phyloP scores from a whole-genome alignment of 2,797 vertebrate genomes.

The Bradypodion pumilum region DNA sequence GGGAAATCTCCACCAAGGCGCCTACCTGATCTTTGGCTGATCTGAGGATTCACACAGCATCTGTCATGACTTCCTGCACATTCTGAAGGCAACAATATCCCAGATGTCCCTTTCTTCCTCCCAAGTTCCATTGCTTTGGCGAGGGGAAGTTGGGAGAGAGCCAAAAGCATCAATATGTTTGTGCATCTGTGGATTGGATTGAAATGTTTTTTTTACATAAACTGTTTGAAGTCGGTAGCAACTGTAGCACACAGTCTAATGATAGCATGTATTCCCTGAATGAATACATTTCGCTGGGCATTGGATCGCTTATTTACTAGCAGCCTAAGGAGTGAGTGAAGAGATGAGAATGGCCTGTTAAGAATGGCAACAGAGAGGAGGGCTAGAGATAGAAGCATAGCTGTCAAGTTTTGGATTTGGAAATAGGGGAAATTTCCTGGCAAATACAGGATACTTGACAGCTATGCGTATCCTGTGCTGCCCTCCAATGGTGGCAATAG shows the following conservation, averaged over 20 bases:
- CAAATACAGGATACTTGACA: too few relatives aligned
- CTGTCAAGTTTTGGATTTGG: too few relatives aligned
- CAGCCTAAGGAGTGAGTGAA: not conserved
- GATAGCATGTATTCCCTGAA: not conserved
- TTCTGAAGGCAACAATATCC: not conserved
- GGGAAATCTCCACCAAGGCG: not conserved
- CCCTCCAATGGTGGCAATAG: too few relatives aligned
- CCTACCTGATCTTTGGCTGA: not conserved
- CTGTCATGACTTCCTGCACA: not conserved
- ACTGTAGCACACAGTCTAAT: not conserved
- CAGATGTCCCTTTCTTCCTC: not conserved
- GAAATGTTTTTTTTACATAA: not conserved
- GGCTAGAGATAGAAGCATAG: not conserved
- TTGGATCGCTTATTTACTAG: not conserved
- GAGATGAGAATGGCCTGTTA: not conserved
- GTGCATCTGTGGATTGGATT: not conserved
- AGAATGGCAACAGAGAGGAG: not conserved
- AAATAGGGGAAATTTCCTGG: too few relatives aligned
- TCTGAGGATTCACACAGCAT: not conserved
- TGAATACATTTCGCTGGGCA: not conserved
- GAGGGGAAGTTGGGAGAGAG: not conserved
- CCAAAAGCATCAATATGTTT: not conserved
- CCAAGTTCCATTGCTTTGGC: not conserved
- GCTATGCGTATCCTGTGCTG: too few relatives aligned
- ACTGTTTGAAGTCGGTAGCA: not conserved